A percentile compares a stretch with the other conserved stretches of the same genome.
phyloP scores from a whole-genome alignment of 2,113 vertebrate species.

The Calidris pygmaea region DNA sequence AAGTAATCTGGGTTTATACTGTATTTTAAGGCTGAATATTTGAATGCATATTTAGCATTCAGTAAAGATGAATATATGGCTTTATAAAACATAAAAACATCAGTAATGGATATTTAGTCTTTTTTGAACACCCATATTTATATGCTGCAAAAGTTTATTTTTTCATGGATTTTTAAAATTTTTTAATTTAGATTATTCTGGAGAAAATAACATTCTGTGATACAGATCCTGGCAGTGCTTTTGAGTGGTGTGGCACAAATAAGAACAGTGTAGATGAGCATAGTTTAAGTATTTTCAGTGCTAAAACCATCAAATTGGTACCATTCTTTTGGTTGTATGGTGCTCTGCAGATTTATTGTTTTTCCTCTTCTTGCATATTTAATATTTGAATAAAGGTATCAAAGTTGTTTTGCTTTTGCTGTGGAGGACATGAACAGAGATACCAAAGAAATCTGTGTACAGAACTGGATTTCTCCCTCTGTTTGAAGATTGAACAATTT shows the following conservation, averaged over 20 bases:
- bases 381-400: neutral
- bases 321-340: neutral
- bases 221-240: neutral
- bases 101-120: neutral
- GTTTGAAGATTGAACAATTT: neutral
- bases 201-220: neutral
- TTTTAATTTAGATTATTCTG: neutral
- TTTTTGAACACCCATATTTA: neutral
- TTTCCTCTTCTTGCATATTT: neutral
- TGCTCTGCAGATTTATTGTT: neutral
- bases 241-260: neutral
- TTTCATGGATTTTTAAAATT: neutral
- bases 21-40: neutral
- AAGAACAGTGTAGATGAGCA: neutral
- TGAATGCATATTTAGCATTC: neutral
- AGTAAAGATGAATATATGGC: neutral
- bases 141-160: neutral
- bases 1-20: neutral
- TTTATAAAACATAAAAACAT: neutral
- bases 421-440: neutral
- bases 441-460: neutral
- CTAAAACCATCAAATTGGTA: neutral
- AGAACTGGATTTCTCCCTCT: neutral
- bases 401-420: neutral
- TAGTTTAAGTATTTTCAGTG: neutral